Evolutionary conservation across 1,140 invertebrate species (phyloP), one percentile per base, ranked within the genome.

Genomic region (Heliconius nattereri): DNA sequence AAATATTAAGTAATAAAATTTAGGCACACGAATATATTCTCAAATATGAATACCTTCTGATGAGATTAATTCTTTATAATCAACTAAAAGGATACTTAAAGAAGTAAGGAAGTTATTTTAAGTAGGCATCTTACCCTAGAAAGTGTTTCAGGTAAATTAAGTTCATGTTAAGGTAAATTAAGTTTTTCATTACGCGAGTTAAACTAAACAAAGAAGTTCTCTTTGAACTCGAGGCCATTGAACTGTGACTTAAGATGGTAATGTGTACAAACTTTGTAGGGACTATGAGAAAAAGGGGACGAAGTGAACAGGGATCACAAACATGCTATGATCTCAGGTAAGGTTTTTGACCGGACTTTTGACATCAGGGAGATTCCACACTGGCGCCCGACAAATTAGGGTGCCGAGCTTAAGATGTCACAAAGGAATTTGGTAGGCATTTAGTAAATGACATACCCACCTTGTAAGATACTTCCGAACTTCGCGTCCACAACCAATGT

Each of bases 321-420:
- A 83, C 78, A 81, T 78, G 72, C 75, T 80, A 81, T 72, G 75
- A 74, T 78, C 79, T 72, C 86, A 90, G 87, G 86, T 88, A 83
- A 84, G 90, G 88, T 90, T 75, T 78, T 89, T 88, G 89, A 89
- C 89, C 90, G 84, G 79, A 81, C 83, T 81, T 81, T 85, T 84
- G 84, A 86, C 80, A 87, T 86, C 80, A 78, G 70, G 79, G 78
- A 85, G 80, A 87, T 88, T 84, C 83, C 84, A 60, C 60, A 78
- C 49, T 70, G 89, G 85, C 89, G 86, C 85, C 85, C 80, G 84
- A 87, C 85, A 89, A 91, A 89, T 92, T 86, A 86, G 79, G 80
- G 85, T 86, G 84, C 77, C 45, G 75, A 84, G 87, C 88, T 91
- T 87, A 91, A 87, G 76, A 84, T 91, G 87, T 91, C 89, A 83